Percentiles rank a stretch among this genome's conserved stretches.
These are phyloP conservation scores for Atopsyche davidsoni DNA, from an alignment of 1,140 invertebrate species.

Conservation along the genomic window DNA sequence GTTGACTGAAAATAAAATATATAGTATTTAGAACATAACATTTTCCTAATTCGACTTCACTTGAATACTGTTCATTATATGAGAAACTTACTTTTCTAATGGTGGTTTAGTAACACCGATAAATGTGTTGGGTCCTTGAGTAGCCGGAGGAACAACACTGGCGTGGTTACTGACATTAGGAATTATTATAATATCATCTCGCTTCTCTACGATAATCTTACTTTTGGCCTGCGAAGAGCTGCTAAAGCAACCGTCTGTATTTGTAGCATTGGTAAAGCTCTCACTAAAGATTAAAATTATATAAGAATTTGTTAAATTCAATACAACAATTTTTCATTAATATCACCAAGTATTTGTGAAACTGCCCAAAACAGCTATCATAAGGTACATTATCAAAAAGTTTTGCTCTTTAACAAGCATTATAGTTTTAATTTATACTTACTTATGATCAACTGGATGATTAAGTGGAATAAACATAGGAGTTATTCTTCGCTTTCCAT, in stretches of 20 bases:
- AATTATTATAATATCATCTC: conserved; percentile 61
- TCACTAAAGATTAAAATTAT: conserved; percentile 47
- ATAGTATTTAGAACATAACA: too few relatives aligned
- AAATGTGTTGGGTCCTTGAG: conserved; percentile 28
- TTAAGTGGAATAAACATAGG: conserved; percentile 85
- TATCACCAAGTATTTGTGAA: too few relatives aligned
- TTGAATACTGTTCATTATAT: not conserved
- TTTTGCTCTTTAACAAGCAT: not conserved
- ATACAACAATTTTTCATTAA: too few relatives aligned
- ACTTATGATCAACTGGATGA: conserved; percentile 56
- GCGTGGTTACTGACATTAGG: conserved; percentile 57
- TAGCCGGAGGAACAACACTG: conserved; percentile 33
- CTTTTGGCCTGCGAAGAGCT: conserved; percentile 73
- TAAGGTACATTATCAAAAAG: too few relatives aligned
- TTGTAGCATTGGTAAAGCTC: conserved; percentile 30
- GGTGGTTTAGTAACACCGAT: conserved; percentile 24
- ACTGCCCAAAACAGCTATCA: too few relatives aligned
- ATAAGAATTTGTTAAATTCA: too few relatives aligned
- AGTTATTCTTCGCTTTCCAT: conserved; percentile 90
- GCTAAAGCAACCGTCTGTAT: conserved; percentile 56
- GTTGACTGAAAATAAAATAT: conserved; percentile 22
- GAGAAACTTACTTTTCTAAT: conserved; percentile 17
- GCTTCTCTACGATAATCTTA: conserved; percentile 74
- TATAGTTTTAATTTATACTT: conserved; percentile 28
- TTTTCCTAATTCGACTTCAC: too few relatives aligned